Percentiles rank a stretch among this genome's conserved stretches.
Evolutionary conservation across 2,888 invertebrate species (phyloP).

Genomic region (Chrysomela aeneicollis): DNA sequence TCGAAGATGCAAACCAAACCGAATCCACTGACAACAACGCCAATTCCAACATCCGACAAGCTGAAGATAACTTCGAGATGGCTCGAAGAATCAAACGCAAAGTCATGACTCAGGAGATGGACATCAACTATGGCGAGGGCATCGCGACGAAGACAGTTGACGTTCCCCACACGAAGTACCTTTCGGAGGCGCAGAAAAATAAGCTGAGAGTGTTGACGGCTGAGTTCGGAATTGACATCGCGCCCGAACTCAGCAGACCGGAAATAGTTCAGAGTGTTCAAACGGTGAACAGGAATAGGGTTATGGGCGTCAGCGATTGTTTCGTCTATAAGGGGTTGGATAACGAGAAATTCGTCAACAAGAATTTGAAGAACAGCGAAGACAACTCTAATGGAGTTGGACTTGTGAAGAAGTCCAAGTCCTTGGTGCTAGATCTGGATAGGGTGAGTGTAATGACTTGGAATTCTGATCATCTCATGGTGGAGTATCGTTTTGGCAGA

Average conservation of each 20-base stretch:
- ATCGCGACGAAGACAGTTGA: constrained; percentile 51
- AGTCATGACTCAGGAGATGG: constrained; percentile 65
- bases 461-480: background rate
- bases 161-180: constrained; percentile 55
- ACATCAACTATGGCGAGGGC: constrained; percentile 45
- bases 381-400: constrained; percentile 10
- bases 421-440: constrained; percentile 47
- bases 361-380: constrained; percentile 38
- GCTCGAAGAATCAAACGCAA: constrained; percentile 63
- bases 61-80: constrained; percentile 61
- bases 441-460: constrained; percentile 28
- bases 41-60: constrained; percentile 46
- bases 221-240: constrained; percentile 65
- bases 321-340: constrained; percentile 44
- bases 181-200: constrained; percentile 69
- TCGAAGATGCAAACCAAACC: constrained; percentile 50
- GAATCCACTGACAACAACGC: constrained; percentile 55
- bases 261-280: constrained; percentile 38
- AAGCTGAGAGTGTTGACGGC: constrained; percentile 69
- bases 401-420: constrained; percentile 43
- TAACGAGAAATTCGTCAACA: constrained; percentile 50
- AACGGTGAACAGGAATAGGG: constrained; percentile 51
- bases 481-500: background rate
- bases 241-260: constrained; percentile 30
- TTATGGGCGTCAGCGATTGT: constrained; percentile 53